These are phyloP conservation scores for Conus ventricosus DNA, from an alignment of 1,140 invertebrate genomes.

Conservation along the genomic window DNA sequence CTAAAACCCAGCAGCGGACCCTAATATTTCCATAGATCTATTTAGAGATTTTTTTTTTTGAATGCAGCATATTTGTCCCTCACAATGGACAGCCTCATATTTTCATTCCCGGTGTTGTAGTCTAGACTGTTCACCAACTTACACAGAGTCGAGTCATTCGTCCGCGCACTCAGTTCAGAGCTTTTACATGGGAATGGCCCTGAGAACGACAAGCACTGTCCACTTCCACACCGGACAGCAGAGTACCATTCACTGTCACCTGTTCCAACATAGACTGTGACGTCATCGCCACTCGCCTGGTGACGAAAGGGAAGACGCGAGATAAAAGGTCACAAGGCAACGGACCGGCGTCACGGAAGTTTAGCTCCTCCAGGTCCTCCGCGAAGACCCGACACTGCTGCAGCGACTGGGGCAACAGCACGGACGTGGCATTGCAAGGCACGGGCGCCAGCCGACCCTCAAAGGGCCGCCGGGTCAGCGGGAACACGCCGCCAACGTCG, in stretches of 20 bases:
- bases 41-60: too few species aligned
- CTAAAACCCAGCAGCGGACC: too few species aligned
- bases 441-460: slow-evolving; percentile 5
- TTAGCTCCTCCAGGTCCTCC: slow-evolving; percentile 18
- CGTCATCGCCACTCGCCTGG: background rate
- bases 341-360: background rate
- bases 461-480: background rate
- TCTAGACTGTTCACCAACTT: too few species aligned
- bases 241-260: background rate
- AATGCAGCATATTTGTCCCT: too few species aligned
- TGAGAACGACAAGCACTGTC: background rate
- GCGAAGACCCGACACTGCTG: background rate
- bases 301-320: slow-evolving; percentile 24
- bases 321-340: background rate
- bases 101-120: too few species aligned
- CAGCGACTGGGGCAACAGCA: background rate
- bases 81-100: too few species aligned
- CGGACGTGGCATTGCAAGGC: slow-evolving; percentile 14
- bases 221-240: background rate
- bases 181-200: too few species aligned
- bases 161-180: too few species aligned
- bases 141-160: too few species aligned
- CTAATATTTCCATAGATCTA: too few species aligned
- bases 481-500: background rate
- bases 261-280: slow-evolving; percentile 2